Evolutionary conservation across 2,113 vertebrate species (phyloP), one percentile per base, ranked within the genome.

Genomic region (Casuarius casuarius): DNA sequence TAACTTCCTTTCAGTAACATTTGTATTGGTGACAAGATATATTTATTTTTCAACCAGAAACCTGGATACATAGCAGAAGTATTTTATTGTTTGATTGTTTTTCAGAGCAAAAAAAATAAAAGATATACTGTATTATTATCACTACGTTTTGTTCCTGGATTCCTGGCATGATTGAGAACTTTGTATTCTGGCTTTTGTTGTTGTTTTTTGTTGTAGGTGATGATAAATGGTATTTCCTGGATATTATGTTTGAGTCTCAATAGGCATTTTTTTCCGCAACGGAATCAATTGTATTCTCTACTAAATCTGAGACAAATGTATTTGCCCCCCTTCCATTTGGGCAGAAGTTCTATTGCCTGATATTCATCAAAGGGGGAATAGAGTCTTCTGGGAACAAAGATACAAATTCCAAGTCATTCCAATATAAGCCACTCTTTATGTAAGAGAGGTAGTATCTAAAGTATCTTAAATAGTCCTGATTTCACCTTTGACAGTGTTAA

Each of bases 401-500:
- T 28, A 66, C 2, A 68, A 44, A 38, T 77, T 88, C 86, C 29
- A 31, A 63, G 33, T 29, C 44, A 79, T 71, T 80, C 40, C 59
- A 15, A 52, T 68, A 66, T 56, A 74, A 87, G 28, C 21, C 18
- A 49, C 79, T 91, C 62, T 82, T 79, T 66, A 6, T 66, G 31
- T 46, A 72, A n/a, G 22, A 51, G 0, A 3, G 3, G n/a, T 33
- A 78, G 44, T 73, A 81, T 38, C 54, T 74, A 86, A 93, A 68
- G 31, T 61, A 91, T 79, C 49, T 92, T 76, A 87, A 95, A 66
- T 7, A 74, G n/a, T 71, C 77, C 31, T 81, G 61, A 51, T 56
- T 82, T 75, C 66, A 58, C 61, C 79, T 88, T 90, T 95, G 79
- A 85, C 72, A 84, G 51, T n/a, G 17, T 80, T 93, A 93, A 90